Conservation (phyloP, 2,888 invertebrate genomes). For the Danaus chrysippus region DNA sequence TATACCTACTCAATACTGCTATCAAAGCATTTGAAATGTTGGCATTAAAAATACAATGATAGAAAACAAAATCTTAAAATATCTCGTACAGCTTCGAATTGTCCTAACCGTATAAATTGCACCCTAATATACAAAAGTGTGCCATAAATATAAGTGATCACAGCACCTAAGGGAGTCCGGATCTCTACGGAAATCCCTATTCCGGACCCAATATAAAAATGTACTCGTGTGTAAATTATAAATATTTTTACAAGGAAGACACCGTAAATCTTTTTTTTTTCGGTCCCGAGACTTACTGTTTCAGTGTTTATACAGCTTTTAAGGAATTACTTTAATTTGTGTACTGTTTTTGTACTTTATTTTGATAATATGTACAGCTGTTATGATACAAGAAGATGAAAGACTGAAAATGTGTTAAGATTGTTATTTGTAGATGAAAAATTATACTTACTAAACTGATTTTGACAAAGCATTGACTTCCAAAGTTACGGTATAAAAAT, state of each 20-base stretch:
- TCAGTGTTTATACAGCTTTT: background rate
- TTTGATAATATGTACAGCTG: background rate
- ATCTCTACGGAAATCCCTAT: conserved; percentile 1
- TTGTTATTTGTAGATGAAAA: no score
- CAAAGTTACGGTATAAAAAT: no score
- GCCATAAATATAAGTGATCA: background rate
- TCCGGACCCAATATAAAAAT: background rate
- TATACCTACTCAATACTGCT: no score
- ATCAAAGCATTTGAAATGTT: no score
- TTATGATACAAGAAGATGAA: no score
- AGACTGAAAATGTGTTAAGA: no score
- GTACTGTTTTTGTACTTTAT: background rate
- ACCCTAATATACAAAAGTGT: background rate
- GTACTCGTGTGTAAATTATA: conserved; percentile 1
- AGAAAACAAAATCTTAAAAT: no score
- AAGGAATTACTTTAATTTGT: background rate
- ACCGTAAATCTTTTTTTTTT: background rate
- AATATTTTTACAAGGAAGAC: conserved; percentile 4
- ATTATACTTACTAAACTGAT: no score
- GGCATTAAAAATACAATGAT: no score
- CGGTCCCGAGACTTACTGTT: background rate
- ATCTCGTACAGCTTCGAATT: no score
- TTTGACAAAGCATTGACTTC: no score
- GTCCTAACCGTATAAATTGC: no score
- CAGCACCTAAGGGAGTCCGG: background rate